Evolutionary conservation across 2,888 invertebrate genomes (phyloP), one percentile per base, ranked within the genome.

Genomic region (Sarcophaga variegata): DNA sequence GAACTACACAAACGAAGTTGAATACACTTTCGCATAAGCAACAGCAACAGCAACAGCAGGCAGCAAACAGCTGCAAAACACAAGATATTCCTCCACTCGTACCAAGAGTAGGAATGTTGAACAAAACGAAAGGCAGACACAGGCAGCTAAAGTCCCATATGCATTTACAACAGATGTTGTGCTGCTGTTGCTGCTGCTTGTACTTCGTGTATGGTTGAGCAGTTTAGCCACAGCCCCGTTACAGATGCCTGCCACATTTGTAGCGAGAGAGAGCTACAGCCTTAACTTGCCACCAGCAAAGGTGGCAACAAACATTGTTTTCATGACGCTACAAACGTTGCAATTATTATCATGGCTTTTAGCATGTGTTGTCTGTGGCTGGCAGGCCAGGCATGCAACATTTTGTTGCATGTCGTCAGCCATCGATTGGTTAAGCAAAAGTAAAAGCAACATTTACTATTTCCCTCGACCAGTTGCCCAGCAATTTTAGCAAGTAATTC

Each of bases 401-500:
- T 80, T 25, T 20, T 67, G 49, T 72, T 77, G 20, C 25, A 67
- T 76, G 66, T 54, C 25, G 37, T 74, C 25, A 10, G 49, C 54
- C 14, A 22, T 22, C 64, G 10, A 67, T 10, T 17, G 10, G 17
- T 64, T 66, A 76, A 71, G 54, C 12, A 87, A 87, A 87, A 84
- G 81, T 87, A 84, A 84, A 87, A 87, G 87, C 87, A 87, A 87
- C 87, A 87, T 87, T 87, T 84, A 87, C 84, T 87, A 84, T 87
- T 87, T 87, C 67, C 63, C 79, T 72, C 17, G 69, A 81, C 70
- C 79, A 84, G 87, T 72, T 63, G 76, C 59, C 4, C 87, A 87
- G 84, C 62, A 87, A 76, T 72, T 78, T 69, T 45, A 87, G 87
- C 79, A 76, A 54, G 84, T 25, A 60, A 70, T 87, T 87, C 87